Evolutionary conservation across 2,113 vertebrate genomes (phyloP), one percentile per base, ranked within the genome.

Genomic region (Muscicapa adusta): DNA sequence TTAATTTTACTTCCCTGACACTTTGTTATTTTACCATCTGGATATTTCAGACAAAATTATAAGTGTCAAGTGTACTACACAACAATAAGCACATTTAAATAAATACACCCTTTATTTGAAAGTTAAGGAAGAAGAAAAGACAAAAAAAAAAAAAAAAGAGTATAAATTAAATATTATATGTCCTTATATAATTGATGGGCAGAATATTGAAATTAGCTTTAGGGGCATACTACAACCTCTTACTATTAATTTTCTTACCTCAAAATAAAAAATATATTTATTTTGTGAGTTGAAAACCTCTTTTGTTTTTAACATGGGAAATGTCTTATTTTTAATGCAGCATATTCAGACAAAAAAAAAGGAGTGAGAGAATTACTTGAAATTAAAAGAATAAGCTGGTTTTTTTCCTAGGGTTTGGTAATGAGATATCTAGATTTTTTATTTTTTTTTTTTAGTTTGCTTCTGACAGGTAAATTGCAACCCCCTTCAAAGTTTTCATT

Each of bases 391-490:
- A 34, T 24, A 72, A 79, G 26, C 34, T 45, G 10, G 3, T 51
- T 45, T 91, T 65, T 47, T 3, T 34, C n/a, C n/a, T 50, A 48
- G 14, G 4, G 18, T 16, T 88, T 90, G 11, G 82, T 70, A 85
- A 58, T 68, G 74, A 85, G 18, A 5, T 53, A 48, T 23, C n/a
- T 29, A 38, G 7, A 7, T 1, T 18, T 70, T 42, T n/a, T n/a
- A n/a, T n/a, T 57, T 65, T 48, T 40, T 17, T 5, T 58, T 88
- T 85, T 70, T 28, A 3, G 10, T 70, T 92, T 43, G 45, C 43
- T 95, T 93, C n/a, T 72, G 68, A 16, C 38, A 76, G 72, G 87
- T 91, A 90, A 92, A 88, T 75, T 86, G 45, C 26, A 95, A 28
- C 5, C 6, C 12, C 1, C 18, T 86, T 88, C 74, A 92, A 88